phyloP scores from a whole-genome alignment of 2,888 invertebrate species.

The Fabriciana adippe region DNA sequence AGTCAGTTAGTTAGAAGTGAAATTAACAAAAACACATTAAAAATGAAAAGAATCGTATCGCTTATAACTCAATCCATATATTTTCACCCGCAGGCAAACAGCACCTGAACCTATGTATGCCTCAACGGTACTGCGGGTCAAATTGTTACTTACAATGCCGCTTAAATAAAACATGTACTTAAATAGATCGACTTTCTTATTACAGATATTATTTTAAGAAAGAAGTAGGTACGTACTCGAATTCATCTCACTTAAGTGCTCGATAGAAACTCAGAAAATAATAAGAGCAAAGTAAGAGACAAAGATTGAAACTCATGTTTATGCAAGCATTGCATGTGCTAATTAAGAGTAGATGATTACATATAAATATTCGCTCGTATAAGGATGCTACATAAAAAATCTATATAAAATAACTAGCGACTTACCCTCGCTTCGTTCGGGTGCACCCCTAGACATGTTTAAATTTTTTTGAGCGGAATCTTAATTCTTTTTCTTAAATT shows the following conservation, averaged over 20 bases:
- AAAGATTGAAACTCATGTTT: too few relatives aligned
- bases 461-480: too few relatives aligned
- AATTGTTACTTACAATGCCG: slow-evolving; percentile 75
- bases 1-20: background rate
- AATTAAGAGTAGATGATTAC: too few relatives aligned
- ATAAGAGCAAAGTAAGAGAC: too few relatives aligned
- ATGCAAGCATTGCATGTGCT: too few relatives aligned
- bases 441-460: too few relatives aligned
- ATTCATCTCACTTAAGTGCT: background rate
- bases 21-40: background rate
- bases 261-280: background rate
- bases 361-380: too few relatives aligned
- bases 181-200: slow-evolving; percentile 24
- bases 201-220: slow-evolving; percentile 18
- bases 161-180: slow-evolving; percentile 53
- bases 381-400: too few relatives aligned
- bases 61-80: slow-evolving; percentile 48
- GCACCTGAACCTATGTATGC: slow-evolving; percentile 79
- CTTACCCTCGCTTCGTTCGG: too few relatives aligned
- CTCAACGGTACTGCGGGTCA: slow-evolving; percentile 77
- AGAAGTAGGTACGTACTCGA: slow-evolving; percentile 1
- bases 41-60: slow-evolving; percentile 14
- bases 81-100: slow-evolving; percentile 70
- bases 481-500: too few relatives aligned
- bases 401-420: too few relatives aligned